These are phyloP conservation scores for Paramisgurnus dabryanus DNA, from an alignment of 2,113 vertebrate genomes.

Conservation along the genomic window DNA sequence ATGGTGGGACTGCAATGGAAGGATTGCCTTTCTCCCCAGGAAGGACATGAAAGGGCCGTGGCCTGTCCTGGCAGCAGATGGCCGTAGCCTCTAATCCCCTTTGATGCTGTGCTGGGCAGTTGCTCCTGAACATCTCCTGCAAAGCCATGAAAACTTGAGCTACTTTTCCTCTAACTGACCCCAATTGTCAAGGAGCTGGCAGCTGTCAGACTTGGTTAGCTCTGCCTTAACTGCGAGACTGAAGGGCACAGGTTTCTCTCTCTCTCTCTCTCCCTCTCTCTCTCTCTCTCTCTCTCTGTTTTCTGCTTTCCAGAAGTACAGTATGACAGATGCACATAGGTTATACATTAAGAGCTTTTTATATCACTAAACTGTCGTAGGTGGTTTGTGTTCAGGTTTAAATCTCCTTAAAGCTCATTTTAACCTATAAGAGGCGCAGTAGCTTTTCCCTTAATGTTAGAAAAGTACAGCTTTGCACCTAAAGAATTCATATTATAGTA, in stretches of 20 bases:
- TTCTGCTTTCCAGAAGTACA: constrained; percentile 55
- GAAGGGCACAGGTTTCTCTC: constrained; percentile 69
- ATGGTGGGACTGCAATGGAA: constrained; percentile 60
- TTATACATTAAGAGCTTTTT: constrained; percentile 39
- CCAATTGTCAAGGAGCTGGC: constrained; percentile 76
- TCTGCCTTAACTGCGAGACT: constrained; percentile 68
- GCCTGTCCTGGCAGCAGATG: constrained; percentile 77
- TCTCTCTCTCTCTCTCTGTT: constrained; percentile 45
- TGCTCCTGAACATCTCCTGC: constrained; percentile 74
- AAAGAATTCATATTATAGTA: too few relatives aligned
- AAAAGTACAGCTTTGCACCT: too few relatives aligned
- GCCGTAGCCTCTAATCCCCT: constrained; percentile 77
- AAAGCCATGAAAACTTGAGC: constrained; percentile 78
- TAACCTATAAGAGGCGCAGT: constrained; percentile 45
- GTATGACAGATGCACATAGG: constrained; percentile 47
- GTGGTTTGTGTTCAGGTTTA: constrained; percentile 74
- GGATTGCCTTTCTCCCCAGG: constrained; percentile 60
- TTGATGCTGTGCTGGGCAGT: constrained; percentile 79
- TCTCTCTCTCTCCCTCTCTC: constrained; percentile 39
- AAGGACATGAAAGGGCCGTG: constrained; percentile 73
- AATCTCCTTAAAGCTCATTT: constrained; percentile 71
- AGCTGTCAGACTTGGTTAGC: constrained; percentile 77
- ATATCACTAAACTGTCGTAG: constrained; percentile 64
- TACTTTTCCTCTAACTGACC: constrained; percentile 82
- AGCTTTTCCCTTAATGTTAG: too few relatives aligned